Evolutionary conservation across 1,140 invertebrate genomes (phyloP).

Genomic region (Nilaparvata lugens): DNA sequence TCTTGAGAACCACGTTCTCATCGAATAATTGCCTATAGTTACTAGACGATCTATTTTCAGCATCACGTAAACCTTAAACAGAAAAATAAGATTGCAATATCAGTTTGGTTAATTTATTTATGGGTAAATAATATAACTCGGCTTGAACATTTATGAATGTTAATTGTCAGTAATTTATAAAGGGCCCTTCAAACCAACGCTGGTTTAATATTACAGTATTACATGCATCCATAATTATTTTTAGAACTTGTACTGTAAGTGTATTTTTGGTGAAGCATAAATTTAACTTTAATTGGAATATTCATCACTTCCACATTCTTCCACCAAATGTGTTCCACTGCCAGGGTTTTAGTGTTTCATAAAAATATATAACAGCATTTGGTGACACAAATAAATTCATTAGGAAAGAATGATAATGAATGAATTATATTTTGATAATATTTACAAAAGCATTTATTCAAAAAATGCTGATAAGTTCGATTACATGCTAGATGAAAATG

Average conservation of each 20-base stretch:
- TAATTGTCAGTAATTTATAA: not conserved
- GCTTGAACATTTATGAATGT: not conserved
- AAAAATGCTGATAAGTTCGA: too few species aligned
- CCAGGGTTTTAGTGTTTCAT: too few species aligned
- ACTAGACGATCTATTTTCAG: slow-evolving; percentile 37
- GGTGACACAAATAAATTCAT: too few species aligned
- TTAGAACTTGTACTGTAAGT: not conserved
- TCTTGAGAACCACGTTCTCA: slow-evolving; percentile 56
- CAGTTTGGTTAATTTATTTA: too few species aligned
- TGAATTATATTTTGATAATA: too few species aligned
- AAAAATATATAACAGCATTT: too few species aligned
- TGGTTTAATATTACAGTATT: not conserved
- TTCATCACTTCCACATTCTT: too few species aligned
- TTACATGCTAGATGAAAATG: too few species aligned
- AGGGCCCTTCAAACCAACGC: not conserved
- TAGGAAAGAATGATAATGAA: too few species aligned
- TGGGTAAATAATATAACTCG: not conserved
- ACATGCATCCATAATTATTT: not conserved
- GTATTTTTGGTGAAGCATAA: not conserved
- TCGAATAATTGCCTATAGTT: slow-evolving; percentile 64
- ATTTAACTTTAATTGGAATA: too few species aligned
- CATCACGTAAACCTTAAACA: slow-evolving; percentile 26
- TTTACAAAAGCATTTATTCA: too few species aligned
- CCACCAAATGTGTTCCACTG: too few species aligned
- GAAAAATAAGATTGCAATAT: not conserved